These are phyloP conservation scores for Endomychus coccineus DNA, from an alignment of 2,888 invertebrate species.

Conservation along the genomic window DNA sequence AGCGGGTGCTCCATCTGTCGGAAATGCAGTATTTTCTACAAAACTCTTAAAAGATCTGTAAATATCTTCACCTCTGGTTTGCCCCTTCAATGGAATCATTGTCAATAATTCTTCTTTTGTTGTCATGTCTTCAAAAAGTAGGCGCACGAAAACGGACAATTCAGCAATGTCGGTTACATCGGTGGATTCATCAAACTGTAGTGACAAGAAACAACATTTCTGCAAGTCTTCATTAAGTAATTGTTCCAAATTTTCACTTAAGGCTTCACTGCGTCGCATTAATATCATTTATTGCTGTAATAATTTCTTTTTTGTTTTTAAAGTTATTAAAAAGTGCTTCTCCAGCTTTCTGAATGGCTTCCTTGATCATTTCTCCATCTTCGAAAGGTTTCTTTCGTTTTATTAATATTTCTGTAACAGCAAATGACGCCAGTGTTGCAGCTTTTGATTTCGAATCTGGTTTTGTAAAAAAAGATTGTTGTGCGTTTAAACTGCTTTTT, in stretches of 20 bases:
- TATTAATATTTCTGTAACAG: constrained; percentile 20
- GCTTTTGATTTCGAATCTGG: constrained; percentile 15
- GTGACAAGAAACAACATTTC: constrained; percentile 16
- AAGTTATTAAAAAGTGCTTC: constrained; percentile 20
- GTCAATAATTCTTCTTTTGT: too few species aligned
- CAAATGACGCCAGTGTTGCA: constrained; percentile 19
- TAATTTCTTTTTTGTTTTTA: constrained; percentile 21
- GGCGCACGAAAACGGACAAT: constrained; percentile 20
- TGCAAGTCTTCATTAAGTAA: constrained; percentile 16
- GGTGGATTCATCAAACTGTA: constrained; percentile 26
- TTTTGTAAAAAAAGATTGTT: constrained; percentile 17
- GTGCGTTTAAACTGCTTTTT: constrained; percentile 8
- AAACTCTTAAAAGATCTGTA: constrained; percentile 20
- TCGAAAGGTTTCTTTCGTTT: constrained; percentile 26
- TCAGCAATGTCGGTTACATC: constrained; percentile 24
- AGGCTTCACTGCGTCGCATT: constrained; percentile 15
- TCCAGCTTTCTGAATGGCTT: constrained; percentile 19
- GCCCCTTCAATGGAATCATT: constrained; percentile 22
- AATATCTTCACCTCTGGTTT: constrained; percentile 22
- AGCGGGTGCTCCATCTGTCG: constrained; percentile 24
- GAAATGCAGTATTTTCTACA: constrained; percentile 18
- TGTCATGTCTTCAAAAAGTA: constrained; percentile 25
- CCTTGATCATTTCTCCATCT: constrained; percentile 21
- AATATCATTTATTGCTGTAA: constrained; percentile 18
- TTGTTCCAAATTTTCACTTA: constrained; percentile 13